These are phyloP conservation scores for Platycnemis pennipes DNA, from an alignment of 2,888 invertebrate species.

Conservation along the genomic window DNA sequence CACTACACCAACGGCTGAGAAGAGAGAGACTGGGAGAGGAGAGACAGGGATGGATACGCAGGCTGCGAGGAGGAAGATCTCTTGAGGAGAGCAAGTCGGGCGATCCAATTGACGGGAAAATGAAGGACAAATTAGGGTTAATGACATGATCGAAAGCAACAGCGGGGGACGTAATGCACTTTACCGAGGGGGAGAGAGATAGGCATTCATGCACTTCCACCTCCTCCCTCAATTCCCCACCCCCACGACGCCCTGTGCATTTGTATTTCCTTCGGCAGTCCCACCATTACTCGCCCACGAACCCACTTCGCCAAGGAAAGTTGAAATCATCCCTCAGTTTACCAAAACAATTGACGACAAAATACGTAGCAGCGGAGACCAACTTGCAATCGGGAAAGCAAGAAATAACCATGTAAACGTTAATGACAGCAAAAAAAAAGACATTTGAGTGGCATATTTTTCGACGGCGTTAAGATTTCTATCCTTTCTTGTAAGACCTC, in stretches of 20 bases:
- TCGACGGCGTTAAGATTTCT: too few species aligned
- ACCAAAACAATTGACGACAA: too few species aligned
- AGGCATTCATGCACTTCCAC: slow-evolving; percentile 12
- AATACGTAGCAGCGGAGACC: too few species aligned
- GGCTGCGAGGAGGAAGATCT: not conserved
- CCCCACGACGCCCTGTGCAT: not conserved
- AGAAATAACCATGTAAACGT: too few species aligned
- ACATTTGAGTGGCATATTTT: too few species aligned
- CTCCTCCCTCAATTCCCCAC: not conserved
- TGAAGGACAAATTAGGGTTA: slow-evolving; percentile 35
- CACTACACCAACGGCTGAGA: slow-evolving; percentile 5
- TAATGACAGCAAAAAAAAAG: too few species aligned
- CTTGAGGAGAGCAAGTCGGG: too few species aligned
- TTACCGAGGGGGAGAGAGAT: not conserved
- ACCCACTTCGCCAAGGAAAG: too few species aligned
- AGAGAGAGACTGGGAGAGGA: not conserved
- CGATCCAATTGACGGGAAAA: slow-evolving; percentile 20
- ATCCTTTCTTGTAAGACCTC: too few species aligned
- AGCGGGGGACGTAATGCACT: not conserved
- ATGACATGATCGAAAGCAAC: not conserved
- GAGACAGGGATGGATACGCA: not conserved
- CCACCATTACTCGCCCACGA: too few species aligned
- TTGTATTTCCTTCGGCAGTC: not conserved
- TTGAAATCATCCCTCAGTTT: too few species aligned
- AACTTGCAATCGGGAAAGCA: too few species aligned